Conservation (phyloP, 2,113 vertebrate species). For the Columba janthina region DNA sequence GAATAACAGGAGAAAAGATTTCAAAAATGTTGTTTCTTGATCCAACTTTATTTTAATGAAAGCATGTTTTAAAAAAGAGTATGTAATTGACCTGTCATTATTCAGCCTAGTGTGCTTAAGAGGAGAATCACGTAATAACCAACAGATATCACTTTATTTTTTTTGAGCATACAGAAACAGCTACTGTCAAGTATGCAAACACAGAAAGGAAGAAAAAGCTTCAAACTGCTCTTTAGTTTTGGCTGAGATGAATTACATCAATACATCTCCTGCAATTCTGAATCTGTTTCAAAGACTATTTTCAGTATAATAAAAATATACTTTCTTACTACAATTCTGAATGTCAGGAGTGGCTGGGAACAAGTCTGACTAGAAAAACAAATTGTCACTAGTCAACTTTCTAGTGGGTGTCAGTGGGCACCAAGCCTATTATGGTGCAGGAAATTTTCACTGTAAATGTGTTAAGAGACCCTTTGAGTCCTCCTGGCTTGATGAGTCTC, state of each 20-base stretch:
- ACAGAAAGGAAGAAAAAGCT: not conserved
- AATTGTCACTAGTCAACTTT: slow-evolving; percentile 45
- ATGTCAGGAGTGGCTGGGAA: slow-evolving; percentile 26
- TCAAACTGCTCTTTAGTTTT: slow-evolving; percentile 1
- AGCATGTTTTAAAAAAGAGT: slow-evolving; percentile 6
- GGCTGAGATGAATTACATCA: slow-evolving; percentile 7
- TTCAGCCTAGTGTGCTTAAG: slow-evolving; percentile 43
- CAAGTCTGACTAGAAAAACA: slow-evolving; percentile 46
- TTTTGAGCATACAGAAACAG: slow-evolving; percentile 8
- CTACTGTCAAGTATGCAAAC: slow-evolving; percentile 51
- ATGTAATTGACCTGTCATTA: slow-evolving; percentile 49
- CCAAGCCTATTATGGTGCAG: slow-evolving; percentile 47
- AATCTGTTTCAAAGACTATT: not conserved
- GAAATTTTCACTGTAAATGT: slow-evolving; percentile 22
- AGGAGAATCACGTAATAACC: slow-evolving; percentile 46
- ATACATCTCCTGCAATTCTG: slow-evolving; percentile 12
- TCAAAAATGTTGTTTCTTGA: slow-evolving; percentile 30
- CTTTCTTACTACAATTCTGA: slow-evolving; percentile 5
- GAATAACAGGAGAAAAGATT: not conserved
- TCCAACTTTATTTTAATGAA: slow-evolving; percentile 44
- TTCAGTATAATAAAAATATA: slow-evolving; percentile 39
- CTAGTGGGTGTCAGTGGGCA: slow-evolving; percentile 45
- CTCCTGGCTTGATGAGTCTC: slow-evolving; percentile 5
- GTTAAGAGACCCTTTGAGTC: slow-evolving; percentile 22
- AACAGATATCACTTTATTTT: not conserved